These are phyloP conservation scores for Dexiosoma caninum DNA, from an alignment of 2,888 invertebrate species.

Conservation along the genomic window DNA sequence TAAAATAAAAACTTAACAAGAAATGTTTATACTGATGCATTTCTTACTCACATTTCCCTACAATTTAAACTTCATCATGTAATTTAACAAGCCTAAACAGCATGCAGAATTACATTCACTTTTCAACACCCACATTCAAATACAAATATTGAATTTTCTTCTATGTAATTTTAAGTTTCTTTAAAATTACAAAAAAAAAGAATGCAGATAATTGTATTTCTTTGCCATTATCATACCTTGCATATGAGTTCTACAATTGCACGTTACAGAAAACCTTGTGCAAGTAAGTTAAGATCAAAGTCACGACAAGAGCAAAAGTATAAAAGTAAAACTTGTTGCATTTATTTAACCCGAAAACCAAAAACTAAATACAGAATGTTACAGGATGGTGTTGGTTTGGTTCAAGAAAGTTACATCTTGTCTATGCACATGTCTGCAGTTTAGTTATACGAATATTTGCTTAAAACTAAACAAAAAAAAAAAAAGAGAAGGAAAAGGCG, in stretches of 20 bases:
- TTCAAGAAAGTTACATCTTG: constrained; percentile 29
- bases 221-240: not conserved
- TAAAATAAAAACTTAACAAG: not conserved
- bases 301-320: constrained; percentile 52
- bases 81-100: too few relatives aligned
- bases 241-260: constrained; percentile 20
- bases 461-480: too few relatives aligned
- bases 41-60: not conserved
- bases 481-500: constrained; percentile 50
- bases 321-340: constrained; percentile 58
- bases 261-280: constrained; percentile 27
- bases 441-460: not conserved
- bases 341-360: constrained; percentile 51
- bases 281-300: constrained; percentile 56
- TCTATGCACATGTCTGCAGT: not conserved
- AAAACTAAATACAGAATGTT: constrained; percentile 1
- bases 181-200: not conserved
- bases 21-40: not conserved
- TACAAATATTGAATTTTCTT: constrained; percentile 1
- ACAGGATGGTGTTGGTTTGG: constrained; percentile 26
- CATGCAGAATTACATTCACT: not conserved
- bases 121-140: constrained; percentile 30
- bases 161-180: not conserved
- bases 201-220: not conserved
- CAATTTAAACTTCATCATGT: not conserved